Percentiles rank a stretch among this genome's conserved stretches.
These are phyloP conservation scores for Pachypsylla venusta DNA, from an alignment of 1,140 invertebrate species.

Conservation along the genomic window DNA sequence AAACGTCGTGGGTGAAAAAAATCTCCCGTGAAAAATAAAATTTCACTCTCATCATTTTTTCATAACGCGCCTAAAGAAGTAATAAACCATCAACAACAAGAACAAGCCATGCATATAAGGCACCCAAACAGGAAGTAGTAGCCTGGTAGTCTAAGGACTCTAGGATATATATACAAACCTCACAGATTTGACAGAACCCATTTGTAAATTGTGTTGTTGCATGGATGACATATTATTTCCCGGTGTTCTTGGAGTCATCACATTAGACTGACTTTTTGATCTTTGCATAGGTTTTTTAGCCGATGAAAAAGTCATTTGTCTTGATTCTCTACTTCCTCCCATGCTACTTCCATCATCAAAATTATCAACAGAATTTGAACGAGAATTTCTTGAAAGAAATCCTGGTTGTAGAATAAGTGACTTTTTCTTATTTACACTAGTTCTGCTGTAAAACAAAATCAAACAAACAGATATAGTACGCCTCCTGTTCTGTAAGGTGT, in stretches of 20 bases:
- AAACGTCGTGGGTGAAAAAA: no score
- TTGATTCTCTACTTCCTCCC: neutral
- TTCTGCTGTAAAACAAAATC: neutral
- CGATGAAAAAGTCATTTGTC: neutral
- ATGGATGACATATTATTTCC: neutral
- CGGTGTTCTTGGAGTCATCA: neutral
- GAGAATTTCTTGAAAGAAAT: neutral
- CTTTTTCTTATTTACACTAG: neutral
- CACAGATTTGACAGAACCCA: neutral
- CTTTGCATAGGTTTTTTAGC: slow-evolving; percentile 2
- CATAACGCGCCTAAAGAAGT: no score
- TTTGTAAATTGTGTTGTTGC: neutral
- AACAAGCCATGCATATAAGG: no score
- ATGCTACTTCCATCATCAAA: neutral
- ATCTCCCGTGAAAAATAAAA: no score
- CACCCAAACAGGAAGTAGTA: no score
- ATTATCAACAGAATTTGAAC: neutral
- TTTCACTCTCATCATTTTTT: no score
- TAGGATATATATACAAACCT: neutral
- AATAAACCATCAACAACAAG: no score
- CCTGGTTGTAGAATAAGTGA: neutral
- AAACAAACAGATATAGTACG: no score
- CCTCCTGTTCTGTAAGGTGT: no score
- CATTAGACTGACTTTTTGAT: slow-evolving; percentile 2
- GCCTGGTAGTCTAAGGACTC: neutral